These are phyloP conservation scores for Gallinago paraguaiae DNA, from an alignment of 2,113 vertebrate genomes.

Conservation along the genomic window DNA sequence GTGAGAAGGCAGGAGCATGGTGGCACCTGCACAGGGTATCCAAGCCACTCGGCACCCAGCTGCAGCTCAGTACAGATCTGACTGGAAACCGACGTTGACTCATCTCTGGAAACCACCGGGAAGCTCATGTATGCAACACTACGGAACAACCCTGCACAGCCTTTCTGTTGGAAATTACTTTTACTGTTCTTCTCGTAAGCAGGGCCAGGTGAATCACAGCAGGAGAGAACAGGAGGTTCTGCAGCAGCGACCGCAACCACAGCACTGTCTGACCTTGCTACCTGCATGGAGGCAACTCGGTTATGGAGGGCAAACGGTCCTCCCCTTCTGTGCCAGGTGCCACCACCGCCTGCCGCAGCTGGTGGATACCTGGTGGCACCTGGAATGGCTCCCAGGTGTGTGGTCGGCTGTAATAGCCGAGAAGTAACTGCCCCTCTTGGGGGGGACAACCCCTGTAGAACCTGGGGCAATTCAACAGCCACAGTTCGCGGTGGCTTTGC, in stretches of 20 bases:
- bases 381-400: background rate
- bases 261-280: background rate
- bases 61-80: background rate
- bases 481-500: rapidly evolving
- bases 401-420: rapidly evolving
- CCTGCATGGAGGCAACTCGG: background rate
- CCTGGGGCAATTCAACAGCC: background rate
- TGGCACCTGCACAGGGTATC: background rate
- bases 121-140: background rate
- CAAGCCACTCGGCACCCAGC: background rate
- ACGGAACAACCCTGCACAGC: background rate
- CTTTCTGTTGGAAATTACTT: background rate
- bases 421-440: background rate
- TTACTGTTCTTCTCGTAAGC: background rate
- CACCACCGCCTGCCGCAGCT: background rate
- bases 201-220: background rate
- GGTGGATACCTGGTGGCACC: background rate
- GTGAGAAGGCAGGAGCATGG: background rate
- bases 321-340: background rate
- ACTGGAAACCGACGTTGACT: background rate
- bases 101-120: background rate
- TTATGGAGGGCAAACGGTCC: rapidly evolving
- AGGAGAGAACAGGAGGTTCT: background rate
- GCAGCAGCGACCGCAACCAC: rapidly evolving
- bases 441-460: background rate